Evolutionary conservation across 2,888 invertebrate genomes (phyloP), one percentile per base, ranked within the genome.

Genomic region (Notodonta ziczac): DNA sequence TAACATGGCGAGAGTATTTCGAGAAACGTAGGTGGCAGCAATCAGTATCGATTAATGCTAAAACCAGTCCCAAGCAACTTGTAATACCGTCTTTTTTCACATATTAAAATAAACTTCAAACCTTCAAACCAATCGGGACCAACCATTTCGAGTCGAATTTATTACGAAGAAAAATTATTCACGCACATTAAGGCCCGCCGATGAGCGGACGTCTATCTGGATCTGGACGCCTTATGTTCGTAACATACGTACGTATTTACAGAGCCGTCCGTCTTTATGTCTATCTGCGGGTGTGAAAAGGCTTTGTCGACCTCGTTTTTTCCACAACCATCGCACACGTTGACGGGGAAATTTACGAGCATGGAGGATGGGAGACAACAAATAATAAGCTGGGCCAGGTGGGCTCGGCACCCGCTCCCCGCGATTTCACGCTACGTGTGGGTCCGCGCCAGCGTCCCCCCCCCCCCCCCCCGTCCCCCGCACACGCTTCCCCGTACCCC

Each of bases 261-360:
- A 74, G 78, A 79, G 76, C 80, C 80, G 83, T 83, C 77, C 78
- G 81, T 81, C 87, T 89, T 88, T 88, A 87, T 87, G 84, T 87
- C 85, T 84, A 79, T 83, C 81, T 83, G 78, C 78, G 81, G 85
- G 90, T 89, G 91, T 91, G 90, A 90, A 92, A 88, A 86, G 90
- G 88, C 85, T 88, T 91, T 88, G 89, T 89, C 83, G 85, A 83
- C 83, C 84, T 86, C 82, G 78, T 90, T 91, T 91, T 91, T 91
- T 90, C 85, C 85, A 89, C 86, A 85, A 90, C 87, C 91, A 87
- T 91, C 91, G 90, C 91, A 91, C 91, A 93, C 93, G 91, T 92
- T 91, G 93, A 89, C 90, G 87, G 85, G 89, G 83, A 91, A 91
- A 93, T 93, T 93, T 93, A 93, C 91, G 93, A 93, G 91, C 93